Evolutionary conservation across 2,888 invertebrate genomes (phyloP), one percentile per base, ranked within the genome.

Genomic region (Drosophila hamatofila): DNA sequence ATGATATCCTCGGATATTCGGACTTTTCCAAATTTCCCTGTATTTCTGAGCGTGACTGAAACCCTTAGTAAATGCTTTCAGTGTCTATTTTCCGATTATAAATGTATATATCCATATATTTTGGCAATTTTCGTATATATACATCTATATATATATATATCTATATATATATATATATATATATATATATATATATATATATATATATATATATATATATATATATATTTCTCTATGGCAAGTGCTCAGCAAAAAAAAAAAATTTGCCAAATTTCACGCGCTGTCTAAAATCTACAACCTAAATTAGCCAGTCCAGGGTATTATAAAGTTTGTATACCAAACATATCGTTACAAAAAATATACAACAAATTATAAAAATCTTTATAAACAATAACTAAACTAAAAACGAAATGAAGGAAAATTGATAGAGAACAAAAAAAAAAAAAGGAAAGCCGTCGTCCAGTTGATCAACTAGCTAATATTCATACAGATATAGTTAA

Each of bases 261-360:
- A 54, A 59, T 62, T 48, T 66, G 78, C 71, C 78, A 72, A 81
- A 33, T 33, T 56, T 57, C 58, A 30, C 49, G 70, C 75, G 73
- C 60, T 79, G 63, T 73, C 70, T 72, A 48, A 69, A 71, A 81
- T 70, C 83, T 80, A 75, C 37, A 27, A 67, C 74, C 71, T 67
- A 55, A 73, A 71, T 78, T 80, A 82, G 78, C 72, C 54, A 83
- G 78, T 76, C 21, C 80, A 82, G 88, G 83, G 81, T 88, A 83
- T 78, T 85, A 81, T 82, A 80, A 90, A 81, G 83, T 90, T 90
- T 89, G 88, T 89, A 85, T 90, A 88, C 89, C 88, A 79, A 80
- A 90, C 89, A 90, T 90, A 90, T 90, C 89, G 89, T 90, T 90
- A 83, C 81, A 79, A 80, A 37, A 78, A 90, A 79, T 78, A 75